Percentiles rank a stretch among this genome's conserved stretches.
These are phyloP conservation scores for Tenthredo scrophulariae DNA, from an alignment of 2,888 invertebrate genomes.

Conservation along the genomic window DNA sequence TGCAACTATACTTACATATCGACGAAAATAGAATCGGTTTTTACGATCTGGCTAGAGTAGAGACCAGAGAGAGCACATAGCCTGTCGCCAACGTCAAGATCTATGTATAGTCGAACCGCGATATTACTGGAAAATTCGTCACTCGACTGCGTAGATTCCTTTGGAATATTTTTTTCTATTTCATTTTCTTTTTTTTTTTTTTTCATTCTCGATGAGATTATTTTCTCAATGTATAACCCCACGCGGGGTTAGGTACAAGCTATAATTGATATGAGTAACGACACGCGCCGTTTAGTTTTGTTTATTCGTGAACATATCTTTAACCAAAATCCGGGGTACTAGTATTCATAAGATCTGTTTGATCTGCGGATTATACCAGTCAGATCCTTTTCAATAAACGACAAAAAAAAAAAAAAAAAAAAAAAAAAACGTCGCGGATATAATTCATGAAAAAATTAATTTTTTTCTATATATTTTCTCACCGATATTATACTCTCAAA, in stretches of 20 bases:
- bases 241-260: background rate
- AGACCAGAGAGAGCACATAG: constrained; percentile 17
- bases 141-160: constrained; percentile 30
- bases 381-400: background rate
- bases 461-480: background rate
- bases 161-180: constrained; percentile 15
- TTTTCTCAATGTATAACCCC: background rate
- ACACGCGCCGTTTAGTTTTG: background rate
- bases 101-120: constrained; percentile 45
- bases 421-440: background rate
- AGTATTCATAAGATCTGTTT: constrained; percentile 15
- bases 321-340: background rate
- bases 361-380: background rate
- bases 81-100: constrained; percentile 38
- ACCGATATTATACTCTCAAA: background rate
- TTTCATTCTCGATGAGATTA: background rate
- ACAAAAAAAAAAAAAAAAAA: background rate
- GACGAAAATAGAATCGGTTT: constrained; percentile 26
- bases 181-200: too few relatives aligned
- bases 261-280: constrained; percentile 11
- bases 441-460: background rate
- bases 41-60: constrained; percentile 18
- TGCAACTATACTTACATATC: constrained; percentile 12
- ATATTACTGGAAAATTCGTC: constrained; percentile 47
- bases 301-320: background rate